Evolutionary conservation across 2,797 vertebrate species (phyloP), one percentile per base, ranked within the genome.

Genomic region (Lemur catta): DNA sequence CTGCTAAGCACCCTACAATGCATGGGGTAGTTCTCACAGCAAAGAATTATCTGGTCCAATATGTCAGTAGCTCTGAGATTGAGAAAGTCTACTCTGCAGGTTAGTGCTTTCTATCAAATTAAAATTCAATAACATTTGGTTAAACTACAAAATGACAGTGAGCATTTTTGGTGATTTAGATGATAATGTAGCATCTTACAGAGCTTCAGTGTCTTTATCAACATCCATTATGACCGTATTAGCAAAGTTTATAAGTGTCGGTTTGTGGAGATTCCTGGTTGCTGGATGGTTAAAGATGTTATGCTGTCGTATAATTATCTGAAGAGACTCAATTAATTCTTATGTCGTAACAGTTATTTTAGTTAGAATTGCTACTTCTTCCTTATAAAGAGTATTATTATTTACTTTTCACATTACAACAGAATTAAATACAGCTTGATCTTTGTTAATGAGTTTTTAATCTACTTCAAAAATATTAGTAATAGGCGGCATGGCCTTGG

Each of bases 371-470:
- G 12, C 79, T 72, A 3, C 41, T 87, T 33, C 13, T 92, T 90
- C 82, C 63, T 76, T 84, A 65, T 41, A 76, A 41, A 86, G 71
- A 79, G 20, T 43, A 43, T 43, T 52, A 74, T 93, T 89, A 75
- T 84, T 94, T 96, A 48, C 52, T 84, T 85, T 93, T 94, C 28
- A 81, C 7, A 35, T 89, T 92, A 76, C 7, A 46, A 11, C 2
- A 78, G 14, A 88, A 90, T 50, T 79, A 95, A 95, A 95, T 85
- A 94, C 55, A 94, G 59, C 35, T 92, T 94, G 74, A 26, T 86
- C 30, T 96, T 90, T 76, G 46, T 86, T 92, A 87, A 75, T 94
- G 80, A 90, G 55, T 91, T 90, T 93, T 92, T 79, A 92, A 89
- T 87, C 33, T 85, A 80, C 38, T 93, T 91, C 72, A 74, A 91